Evolutionary conservation across 2,888 invertebrate genomes (phyloP).

Genomic region (Clivina fossor): DNA sequence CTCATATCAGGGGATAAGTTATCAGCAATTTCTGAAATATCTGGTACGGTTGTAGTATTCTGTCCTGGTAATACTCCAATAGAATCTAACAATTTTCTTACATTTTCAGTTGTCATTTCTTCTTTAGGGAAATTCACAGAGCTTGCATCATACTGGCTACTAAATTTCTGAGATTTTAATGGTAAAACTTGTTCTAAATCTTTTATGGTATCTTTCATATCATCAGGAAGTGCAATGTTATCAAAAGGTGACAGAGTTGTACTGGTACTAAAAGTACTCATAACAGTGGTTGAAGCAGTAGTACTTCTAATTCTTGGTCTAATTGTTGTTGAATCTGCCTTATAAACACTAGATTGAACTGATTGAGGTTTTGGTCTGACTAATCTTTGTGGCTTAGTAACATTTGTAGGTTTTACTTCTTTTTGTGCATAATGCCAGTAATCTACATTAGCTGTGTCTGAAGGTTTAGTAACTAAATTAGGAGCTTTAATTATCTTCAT

Average conservation of each 20-base stretch:
- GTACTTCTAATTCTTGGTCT: constrained; percentile 20
- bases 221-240: constrained; percentile 36
- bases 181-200: constrained; percentile 42
- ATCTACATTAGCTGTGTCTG: constrained; percentile 14
- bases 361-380: constrained; percentile 8
- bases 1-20: constrained; percentile 52
- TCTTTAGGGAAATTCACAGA: constrained; percentile 40
- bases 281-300: not conserved
- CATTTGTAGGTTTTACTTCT: not conserved
- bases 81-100: constrained; percentile 52
- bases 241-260: constrained; percentile 14
- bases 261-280: constrained; percentile 5
- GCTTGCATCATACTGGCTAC: constrained; percentile 54
- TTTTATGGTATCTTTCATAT: constrained; percentile 42
- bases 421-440: constrained; percentile 13
- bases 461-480: constrained; percentile 30
- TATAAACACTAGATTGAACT: constrained; percentile 23
- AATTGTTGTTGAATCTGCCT: not conserved
- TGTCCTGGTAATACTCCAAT: constrained; percentile 48
- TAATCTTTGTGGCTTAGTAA: constrained; percentile 3
- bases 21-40: constrained; percentile 49
- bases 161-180: constrained; percentile 41
- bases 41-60: constrained; percentile 45
- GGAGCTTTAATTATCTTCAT: constrained; percentile 37
- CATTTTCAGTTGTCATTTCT: constrained; percentile 45